Evolutionary conservation across 2,113 vertebrate species (phyloP).

Genomic region (Rhadina sibilatrix): DNA sequence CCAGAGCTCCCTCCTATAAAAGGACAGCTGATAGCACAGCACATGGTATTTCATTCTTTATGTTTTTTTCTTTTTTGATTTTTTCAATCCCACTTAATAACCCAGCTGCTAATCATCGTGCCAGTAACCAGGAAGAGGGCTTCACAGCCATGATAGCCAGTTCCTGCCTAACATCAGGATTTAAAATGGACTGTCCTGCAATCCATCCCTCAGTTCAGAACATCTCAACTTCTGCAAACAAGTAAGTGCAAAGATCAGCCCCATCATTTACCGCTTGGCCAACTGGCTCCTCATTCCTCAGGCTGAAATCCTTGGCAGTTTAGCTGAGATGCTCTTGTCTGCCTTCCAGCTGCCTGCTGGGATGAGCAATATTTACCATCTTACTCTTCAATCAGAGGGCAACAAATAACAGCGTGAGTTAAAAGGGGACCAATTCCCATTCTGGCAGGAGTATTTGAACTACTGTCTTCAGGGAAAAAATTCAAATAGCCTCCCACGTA

Average conservation of each 20-base stretch:
- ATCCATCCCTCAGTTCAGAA: not conserved
- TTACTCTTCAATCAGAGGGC: not conserved
- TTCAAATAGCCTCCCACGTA: conserved; percentile 11
- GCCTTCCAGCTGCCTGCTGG: not conserved
- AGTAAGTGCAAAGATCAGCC: not conserved
- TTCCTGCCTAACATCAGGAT: not conserved
- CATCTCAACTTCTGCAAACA: not conserved
- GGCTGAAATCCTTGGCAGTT: not conserved
- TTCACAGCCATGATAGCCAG: not conserved
- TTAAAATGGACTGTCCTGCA: not conserved
- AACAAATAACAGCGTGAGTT: not conserved
- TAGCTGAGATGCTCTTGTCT: not conserved
- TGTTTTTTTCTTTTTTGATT: not conserved
- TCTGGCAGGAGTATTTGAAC: not conserved
- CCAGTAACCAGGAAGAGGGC: not conserved
- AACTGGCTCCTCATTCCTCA: not conserved
- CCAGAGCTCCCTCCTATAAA: not conserved
- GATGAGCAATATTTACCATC: conserved; percentile 12
- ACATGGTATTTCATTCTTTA: not conserved
- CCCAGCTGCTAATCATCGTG: not conserved
- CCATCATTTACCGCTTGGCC: not conserved
- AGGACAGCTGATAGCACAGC: not conserved
- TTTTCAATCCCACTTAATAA: not conserved
- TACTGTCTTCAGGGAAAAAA: not conserved
- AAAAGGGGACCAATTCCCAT: conserved; percentile 1